Evolutionary conservation across 1,140 invertebrate genomes (phyloP), one percentile per base, ranked within the genome.

Genomic region (Achatina immaculata): DNA sequence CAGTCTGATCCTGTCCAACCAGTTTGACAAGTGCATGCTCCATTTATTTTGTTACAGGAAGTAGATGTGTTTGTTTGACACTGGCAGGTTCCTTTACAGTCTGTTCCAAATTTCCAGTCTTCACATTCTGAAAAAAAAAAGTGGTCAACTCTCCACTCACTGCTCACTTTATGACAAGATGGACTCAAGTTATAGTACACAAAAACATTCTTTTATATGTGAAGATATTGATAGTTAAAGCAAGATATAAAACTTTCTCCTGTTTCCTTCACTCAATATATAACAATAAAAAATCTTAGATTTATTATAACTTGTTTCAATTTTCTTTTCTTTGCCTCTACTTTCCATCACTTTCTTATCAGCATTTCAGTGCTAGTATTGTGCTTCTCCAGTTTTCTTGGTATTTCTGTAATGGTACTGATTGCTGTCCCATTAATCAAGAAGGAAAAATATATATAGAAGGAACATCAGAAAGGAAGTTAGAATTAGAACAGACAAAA

Each of bases 1-100:
- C 65, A 68, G 28, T 83, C 81, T 1, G 36, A 42, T 1, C 85
- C 86, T 0, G 68, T 77, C 86, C 86, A 87, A 4, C 86, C 86
- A 11, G 24, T 38, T 24, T 83, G 75, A 74, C 86, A 87, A 1
- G 71, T 4, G 42, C 86, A 87, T 36, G 28, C 36, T 14, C 65
- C 65, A 36, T 68, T 31, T 68, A 31, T 68, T 6, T 68, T 68
- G 65, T 68, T 68, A 68, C 65, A 68, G 65, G 38, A 68, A 14
- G 4, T 40, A 16, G 31, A 34, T 19, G 6, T 68, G 28, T 7
- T 68, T 68, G 34, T 68, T 7, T 68, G 31, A 68, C 65, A 68
- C 28, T 36, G 28, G 21, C 65, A 68, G 9, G 6, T 4, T 9
- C 36, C 4, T 19, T 11, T 34, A 21, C 65, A 68, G 31, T 68